Base-by-base conservation (phyloP, 2,797 vertebrate genomes). In the Botia almorhae region DNA sequence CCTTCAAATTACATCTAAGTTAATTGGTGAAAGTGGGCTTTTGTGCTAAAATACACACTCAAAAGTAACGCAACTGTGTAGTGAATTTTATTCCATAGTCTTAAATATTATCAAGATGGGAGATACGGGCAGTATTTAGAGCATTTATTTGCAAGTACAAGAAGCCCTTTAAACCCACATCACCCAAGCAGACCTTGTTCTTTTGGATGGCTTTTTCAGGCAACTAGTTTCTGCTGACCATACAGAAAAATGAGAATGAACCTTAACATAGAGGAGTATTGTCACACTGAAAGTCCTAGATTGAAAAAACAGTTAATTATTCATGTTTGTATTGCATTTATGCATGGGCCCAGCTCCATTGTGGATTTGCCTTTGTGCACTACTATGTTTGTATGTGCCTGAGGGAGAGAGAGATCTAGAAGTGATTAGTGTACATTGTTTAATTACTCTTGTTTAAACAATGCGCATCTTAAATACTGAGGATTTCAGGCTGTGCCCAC, bases 181-280 rank as follows among this genome's bases (percentile, higher is more conserved):
- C 76, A 82, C 72, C 82, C 68, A 77, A 78, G 76, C 68, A 87
- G 74, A 21, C 69, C 60, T 70, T 85, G 43, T 83, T 87, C 50
- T 81, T 88, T 79, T 84, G 48, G 64, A 79, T 50, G 74, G 81
- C 74, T 85, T 86, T 55, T 77, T 65, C 69, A 78, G 68, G 58
- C 78, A 74, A 74, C 69, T 69, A 48, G 82, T 78, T 83, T 85
- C 64, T 17, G 26, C 86, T 89, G 88, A 88, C 83, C 85, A 86
- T 88, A 80, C 84, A 75, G 72, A 76, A 69, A 88, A 85, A 83
- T 23, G 19, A 64, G 81, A 80, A 80, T 89, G 81, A 76, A 77
- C 70, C 72, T 76, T 39, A 83, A 39, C 48, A 69, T 46, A 39
- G 63, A 82, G 74, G 14, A 58, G 43, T 55, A 13, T 39, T 74